Percentiles rank a stretch among this genome's conserved stretches.
phyloP scores from a whole-genome alignment of 1,140 invertebrate species.

The Atta texana region DNA sequence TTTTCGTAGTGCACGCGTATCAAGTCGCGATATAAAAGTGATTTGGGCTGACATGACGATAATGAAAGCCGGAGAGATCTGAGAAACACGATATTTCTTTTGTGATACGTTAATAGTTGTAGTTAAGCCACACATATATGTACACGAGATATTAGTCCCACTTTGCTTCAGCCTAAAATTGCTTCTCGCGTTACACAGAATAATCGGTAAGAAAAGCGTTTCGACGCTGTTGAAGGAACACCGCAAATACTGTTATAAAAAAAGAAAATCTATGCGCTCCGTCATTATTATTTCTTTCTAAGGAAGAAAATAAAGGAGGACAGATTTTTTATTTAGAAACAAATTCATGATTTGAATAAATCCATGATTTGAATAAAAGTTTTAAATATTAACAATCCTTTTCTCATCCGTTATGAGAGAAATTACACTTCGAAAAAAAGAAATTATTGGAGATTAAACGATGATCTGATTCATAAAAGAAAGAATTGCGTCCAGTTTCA shows the following conservation, averaged over 20 bases:
- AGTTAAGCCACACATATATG: slow-evolving; percentile 19
- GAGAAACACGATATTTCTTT: slow-evolving; percentile 49
- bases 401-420: slow-evolving; percentile 22
- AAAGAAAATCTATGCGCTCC: slow-evolving; percentile 13
- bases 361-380: slow-evolving; percentile 61
- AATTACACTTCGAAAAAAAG: neutral
- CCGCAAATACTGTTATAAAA: slow-evolving; percentile 9
- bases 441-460: neutral
- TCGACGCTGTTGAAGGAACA: slow-evolving; percentile 13
- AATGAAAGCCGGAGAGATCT: slow-evolving; percentile 55
- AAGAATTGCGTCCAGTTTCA: slow-evolving; percentile 8
- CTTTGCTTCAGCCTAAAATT: slow-evolving; percentile 70
- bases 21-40: slow-evolving; percentile 42
- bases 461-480: slow-evolving; percentile 34
- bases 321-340: slow-evolving; percentile 61
- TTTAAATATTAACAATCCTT: slow-evolving; percentile 65
- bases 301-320: slow-evolving; percentile 12
- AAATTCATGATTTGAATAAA: no score
- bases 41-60: slow-evolving; percentile 59
- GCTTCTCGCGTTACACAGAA: slow-evolving; percentile 39
- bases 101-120: slow-evolving; percentile 55
- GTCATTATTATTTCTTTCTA: slow-evolving; percentile 18
- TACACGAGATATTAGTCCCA: slow-evolving; percentile 39
- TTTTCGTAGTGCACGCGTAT: slow-evolving; percentile 48
- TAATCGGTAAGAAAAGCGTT: slow-evolving; percentile 40